A percentile compares a stretch with the other conserved stretches of the same genome.
Evolutionary conservation across 2,888 invertebrate species (phyloP).

Genomic region (Spatulosminthurus flaviceps): DNA sequence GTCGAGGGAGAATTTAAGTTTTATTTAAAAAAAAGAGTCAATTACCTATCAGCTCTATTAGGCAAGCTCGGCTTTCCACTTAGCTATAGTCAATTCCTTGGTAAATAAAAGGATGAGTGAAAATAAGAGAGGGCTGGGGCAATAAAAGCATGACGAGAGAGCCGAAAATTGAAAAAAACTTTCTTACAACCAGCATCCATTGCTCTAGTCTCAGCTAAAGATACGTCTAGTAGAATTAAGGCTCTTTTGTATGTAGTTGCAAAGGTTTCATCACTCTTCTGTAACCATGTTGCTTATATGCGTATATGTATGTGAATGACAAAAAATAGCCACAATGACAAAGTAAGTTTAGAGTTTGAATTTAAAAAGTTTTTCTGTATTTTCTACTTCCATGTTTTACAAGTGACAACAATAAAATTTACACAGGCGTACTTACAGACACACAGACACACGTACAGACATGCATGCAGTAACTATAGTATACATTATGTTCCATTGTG

Average conservation of each 20-base stretch:
- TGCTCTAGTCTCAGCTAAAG: not conserved
- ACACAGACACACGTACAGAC: too few species aligned
- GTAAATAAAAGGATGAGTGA: slow-evolving; percentile 43
- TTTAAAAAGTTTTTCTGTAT: slow-evolving; percentile 35
- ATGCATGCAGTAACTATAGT: slow-evolving; percentile 21
- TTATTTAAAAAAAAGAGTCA: slow-evolving; percentile 28
- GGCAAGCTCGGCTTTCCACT: not conserved
- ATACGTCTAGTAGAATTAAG: not conserved
- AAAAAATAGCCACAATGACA: not conserved
- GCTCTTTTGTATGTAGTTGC: not conserved
- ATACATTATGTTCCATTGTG: slow-evolving; percentile 18
- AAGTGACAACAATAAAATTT: slow-evolving; percentile 32
- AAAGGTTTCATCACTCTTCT: too few species aligned
- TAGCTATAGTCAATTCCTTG: slow-evolving; percentile 38
- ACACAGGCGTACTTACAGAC: slow-evolving; percentile 28
- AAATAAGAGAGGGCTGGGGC: slow-evolving; percentile 38
- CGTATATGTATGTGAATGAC: not conserved
- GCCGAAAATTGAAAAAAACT: slow-evolving; percentile 41
- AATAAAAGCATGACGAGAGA: slow-evolving; percentile 43
- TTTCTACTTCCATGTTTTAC: slow-evolving; percentile 33
- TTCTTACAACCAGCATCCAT: slow-evolving; percentile 9
- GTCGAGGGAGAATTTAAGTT: slow-evolving; percentile 20
- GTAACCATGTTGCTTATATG: slow-evolving; percentile 20
- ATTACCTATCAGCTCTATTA: slow-evolving; percentile 36
- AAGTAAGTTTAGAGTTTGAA: slow-evolving; percentile 1